A percentile compares a stretch with the other conserved stretches of the same genome.
Evolutionary conservation across 2,888 invertebrate species (phyloP).

Genomic region (Bimastos eiseni): DNA sequence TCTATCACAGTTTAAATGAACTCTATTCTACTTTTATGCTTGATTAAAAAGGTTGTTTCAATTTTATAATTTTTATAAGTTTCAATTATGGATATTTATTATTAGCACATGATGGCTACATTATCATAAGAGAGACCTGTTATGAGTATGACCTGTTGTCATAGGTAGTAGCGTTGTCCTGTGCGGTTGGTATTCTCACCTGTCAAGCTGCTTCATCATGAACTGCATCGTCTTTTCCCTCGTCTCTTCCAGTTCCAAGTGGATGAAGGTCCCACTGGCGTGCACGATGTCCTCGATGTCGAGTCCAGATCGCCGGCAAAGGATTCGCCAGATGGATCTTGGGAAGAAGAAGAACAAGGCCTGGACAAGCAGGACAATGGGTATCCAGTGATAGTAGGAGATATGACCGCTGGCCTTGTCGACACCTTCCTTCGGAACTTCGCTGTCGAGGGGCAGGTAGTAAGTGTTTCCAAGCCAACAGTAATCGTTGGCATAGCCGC

Average conservation of each 20-base stretch:
- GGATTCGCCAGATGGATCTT: slow-evolving; percentile 48
- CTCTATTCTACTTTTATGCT: too few relatives aligned
- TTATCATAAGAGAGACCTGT: too few relatives aligned
- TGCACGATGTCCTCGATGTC: slow-evolving; percentile 43
- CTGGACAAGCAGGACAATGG: slow-evolving; percentile 43
- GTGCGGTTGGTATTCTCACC: slow-evolving; percentile 54
- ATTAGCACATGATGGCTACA: too few relatives aligned
- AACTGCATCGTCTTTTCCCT: slow-evolving; percentile 57
- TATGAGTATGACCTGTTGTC: too few relatives aligned
- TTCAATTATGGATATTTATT: too few relatives aligned
- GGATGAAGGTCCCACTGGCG: slow-evolving; percentile 40
- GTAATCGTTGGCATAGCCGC: slow-evolving; percentile 44
- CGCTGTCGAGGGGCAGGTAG: slow-evolving; percentile 41
- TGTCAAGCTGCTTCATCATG: slow-evolving; percentile 63
- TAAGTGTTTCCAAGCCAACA: slow-evolving; percentile 47
- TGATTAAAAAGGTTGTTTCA: too few relatives aligned
- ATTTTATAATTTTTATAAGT: too few relatives aligned
- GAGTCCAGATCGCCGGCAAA: slow-evolving; percentile 43
- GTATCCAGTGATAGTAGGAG: slow-evolving; percentile 46
- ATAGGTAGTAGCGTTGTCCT: too few relatives aligned
- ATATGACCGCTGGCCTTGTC: slow-evolving; percentile 25
- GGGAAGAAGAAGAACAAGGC: slow-evolving; percentile 41
- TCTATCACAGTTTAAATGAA: too few relatives aligned
- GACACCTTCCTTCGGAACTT: slow-evolving; percentile 31
- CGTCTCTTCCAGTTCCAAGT: slow-evolving; percentile 42